Conservation (phyloP, 1,140 invertebrate genomes). For the Drosophila melanogaster region Release_6_plus_ISO1_MT NC_004354.4:9324501-9325000, state of each 20-base stretch:
- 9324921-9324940: conserved; percentile 42
- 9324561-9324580: conserved; percentile 62
- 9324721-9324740: conserved; percentile 76
- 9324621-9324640: conserved; percentile 45
- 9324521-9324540: conserved; percentile 57
- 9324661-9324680: conserved; percentile 3
- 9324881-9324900: conserved; percentile 66
- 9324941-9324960: conserved; percentile 39
- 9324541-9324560: conserved; percentile 58
- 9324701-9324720: conserved; percentile 56
- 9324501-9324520: conserved; percentile 9
- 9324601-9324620: conserved; percentile 58
- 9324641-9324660: conserved; percentile 14
- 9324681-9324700: conserved; percentile 37
- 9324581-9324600: conserved; percentile 61
- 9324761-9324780: conserved; percentile 16
- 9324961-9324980: conserved; percentile 9
- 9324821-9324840: conserved; percentile 32
- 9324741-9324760: conserved; percentile 79
- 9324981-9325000: neutral
- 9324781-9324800: conserved; percentile 45
- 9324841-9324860: conserved; percentile 44
- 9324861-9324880: conserved; percentile 63
- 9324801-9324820: conserved; percentile 26
- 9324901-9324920: conserved; percentile 76